Conservation (phyloP, 2,888 invertebrate species). For the Eristalinus aeneus region DNA sequence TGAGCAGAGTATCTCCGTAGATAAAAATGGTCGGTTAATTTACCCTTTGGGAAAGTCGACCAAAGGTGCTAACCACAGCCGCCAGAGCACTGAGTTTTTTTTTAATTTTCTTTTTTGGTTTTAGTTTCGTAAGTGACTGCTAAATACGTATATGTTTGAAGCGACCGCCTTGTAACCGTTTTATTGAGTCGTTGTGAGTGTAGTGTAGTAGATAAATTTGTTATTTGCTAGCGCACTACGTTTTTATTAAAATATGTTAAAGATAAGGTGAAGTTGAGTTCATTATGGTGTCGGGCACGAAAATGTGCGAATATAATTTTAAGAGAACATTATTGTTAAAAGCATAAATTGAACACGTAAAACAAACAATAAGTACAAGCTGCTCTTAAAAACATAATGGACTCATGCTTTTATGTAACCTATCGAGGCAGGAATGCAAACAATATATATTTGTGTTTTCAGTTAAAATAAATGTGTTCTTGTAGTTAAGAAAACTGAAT, state of each 20-base stretch:
- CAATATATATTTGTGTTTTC: too few species aligned
- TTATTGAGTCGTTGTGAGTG: conserved; percentile 53
- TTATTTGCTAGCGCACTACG: conserved; percentile 42
- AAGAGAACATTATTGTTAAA: background rate
- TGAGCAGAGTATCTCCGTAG: conserved; percentile 38
- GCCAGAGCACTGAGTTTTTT: conserved; percentile 7
- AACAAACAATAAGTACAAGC: background rate
- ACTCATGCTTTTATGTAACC: too few species aligned
- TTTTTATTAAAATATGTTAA: conserved; percentile 36
- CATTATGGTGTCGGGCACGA: conserved; percentile 18
- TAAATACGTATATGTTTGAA: conserved; percentile 60
- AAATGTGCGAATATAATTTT: conserved; percentile 15
- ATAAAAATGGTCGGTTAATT: conserved; percentile 53
- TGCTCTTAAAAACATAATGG: too few species aligned
- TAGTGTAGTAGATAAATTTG: conserved; percentile 58
- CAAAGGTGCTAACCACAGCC: conserved; percentile 63
- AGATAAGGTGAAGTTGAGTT: conserved; percentile 36
- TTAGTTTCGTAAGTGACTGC: conserved; percentile 48
- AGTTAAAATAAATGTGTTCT: too few species aligned
- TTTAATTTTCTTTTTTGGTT: conserved; percentile 1
- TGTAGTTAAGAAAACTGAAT: too few species aligned
- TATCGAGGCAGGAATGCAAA: too few species aligned
- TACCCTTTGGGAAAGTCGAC: conserved; percentile 68
- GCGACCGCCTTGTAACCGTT: conserved; percentile 58
- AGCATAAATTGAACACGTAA: background rate